A percentile compares a stretch with the other conserved stretches of the same genome.
These are phyloP conservation scores for Chaunax sp. DNA, from an alignment of 2,797 vertebrate species.

Conservation along the genomic window DNA sequence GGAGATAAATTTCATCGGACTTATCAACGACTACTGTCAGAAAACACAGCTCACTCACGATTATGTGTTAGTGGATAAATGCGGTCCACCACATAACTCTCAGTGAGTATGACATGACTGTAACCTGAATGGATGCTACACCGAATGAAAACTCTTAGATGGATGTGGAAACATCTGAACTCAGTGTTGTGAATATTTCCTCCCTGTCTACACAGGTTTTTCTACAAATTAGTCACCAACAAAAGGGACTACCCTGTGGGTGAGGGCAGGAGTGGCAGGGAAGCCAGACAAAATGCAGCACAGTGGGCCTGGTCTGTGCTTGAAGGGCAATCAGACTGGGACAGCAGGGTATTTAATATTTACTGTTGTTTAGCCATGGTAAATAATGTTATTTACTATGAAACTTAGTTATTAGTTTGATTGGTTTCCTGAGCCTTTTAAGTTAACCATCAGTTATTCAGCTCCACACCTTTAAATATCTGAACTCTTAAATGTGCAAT, in stretches of 20 bases:
- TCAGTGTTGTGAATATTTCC: not conserved
- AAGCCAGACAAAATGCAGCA: slow-evolving; percentile 80
- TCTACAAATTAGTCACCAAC: slow-evolving; percentile 63
- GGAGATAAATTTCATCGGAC: slow-evolving; percentile 67
- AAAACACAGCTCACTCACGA: not conserved
- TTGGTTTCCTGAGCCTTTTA: not conserved
- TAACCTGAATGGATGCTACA: not conserved
- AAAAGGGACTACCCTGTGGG: slow-evolving; percentile 64
- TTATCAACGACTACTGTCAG: slow-evolving; percentile 75
- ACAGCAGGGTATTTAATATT: slow-evolving; percentile 58
- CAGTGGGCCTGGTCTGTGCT: slow-evolving; percentile 63
- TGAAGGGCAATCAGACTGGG: slow-evolving; percentile 34
- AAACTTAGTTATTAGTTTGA: not conserved
- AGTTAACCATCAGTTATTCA: not conserved
- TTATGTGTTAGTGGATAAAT: slow-evolving; percentile 38
- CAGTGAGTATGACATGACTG: slow-evolving; percentile 64
- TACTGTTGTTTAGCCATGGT: not conserved
- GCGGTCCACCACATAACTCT: slow-evolving; percentile 71
- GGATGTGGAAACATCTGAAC: not conserved
- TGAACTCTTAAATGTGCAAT: no score
- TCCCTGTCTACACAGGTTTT: slow-evolving; percentile 68
- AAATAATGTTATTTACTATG: not conserved
- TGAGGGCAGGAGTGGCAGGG: slow-evolving; percentile 68
- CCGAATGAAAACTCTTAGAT: not conserved
- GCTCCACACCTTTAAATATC: not conserved